Conservation (phyloP, 2,888 invertebrate species). For the Synanthedon andrenaeformis region DNA sequence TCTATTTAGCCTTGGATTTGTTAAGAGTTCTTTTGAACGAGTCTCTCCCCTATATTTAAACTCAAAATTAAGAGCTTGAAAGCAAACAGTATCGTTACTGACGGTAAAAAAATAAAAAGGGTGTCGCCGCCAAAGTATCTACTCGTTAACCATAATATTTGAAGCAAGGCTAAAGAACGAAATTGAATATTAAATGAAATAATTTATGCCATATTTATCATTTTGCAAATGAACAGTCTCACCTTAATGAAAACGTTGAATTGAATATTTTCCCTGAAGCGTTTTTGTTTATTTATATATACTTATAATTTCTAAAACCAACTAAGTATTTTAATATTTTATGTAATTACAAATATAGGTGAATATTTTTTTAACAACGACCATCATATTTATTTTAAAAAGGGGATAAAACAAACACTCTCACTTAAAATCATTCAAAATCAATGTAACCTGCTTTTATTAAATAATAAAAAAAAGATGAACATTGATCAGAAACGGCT, state of each 20-base stretch:
- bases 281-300: background rate
- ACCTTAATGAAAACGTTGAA: slow-evolving; percentile 66
- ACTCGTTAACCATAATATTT: slow-evolving; percentile 48
- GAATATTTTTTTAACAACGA: too few species aligned
- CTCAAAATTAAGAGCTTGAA: slow-evolving; percentile 59
- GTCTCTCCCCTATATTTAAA: slow-evolving; percentile 60
- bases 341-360: background rate
- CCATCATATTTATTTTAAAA: too few species aligned
- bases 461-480: too few species aligned
- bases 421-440: too few species aligned
- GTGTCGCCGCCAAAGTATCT: slow-evolving; percentile 54
- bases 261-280: slow-evolving; percentile 27
- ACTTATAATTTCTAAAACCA: too few species aligned
- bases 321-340: background rate
- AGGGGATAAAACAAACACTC: too few species aligned
- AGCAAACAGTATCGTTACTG: slow-evolving; percentile 59
- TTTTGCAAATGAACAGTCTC: slow-evolving; percentile 68
- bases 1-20: slow-evolving; percentile 40
- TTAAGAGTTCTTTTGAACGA: slow-evolving; percentile 50
- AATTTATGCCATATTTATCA: slow-evolving; percentile 72
- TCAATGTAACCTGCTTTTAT: too few species aligned
- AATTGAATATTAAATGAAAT: slow-evolving; percentile 73
- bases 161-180: slow-evolving; percentile 56
- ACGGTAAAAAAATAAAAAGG: slow-evolving; percentile 52
- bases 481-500: too few species aligned